These are phyloP conservation scores for Chrysaora quinquecirrha DNA, from an alignment of 30 jellyfish, hydroid and myxozoan genomes.

Conservation along the genomic window DNA sequence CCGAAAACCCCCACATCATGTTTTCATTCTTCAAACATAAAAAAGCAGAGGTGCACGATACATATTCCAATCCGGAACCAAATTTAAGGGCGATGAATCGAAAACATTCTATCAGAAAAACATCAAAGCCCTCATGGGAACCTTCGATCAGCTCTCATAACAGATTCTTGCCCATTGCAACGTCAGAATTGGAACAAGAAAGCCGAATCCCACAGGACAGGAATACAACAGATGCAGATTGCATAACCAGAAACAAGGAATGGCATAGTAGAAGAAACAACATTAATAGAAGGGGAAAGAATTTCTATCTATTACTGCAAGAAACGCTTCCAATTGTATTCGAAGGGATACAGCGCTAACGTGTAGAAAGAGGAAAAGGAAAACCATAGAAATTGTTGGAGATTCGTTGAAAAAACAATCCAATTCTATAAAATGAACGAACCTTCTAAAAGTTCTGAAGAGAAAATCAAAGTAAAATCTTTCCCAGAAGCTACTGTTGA, in stretches of 20 bases:
- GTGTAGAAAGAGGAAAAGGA: too few species aligned
- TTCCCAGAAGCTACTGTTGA: not conserved
- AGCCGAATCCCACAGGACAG: not conserved
- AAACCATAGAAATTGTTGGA: too few species aligned
- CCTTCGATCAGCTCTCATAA: too few species aligned
- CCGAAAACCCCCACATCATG: too few species aligned
- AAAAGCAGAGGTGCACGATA: not conserved
- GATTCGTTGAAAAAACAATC: too few species aligned
- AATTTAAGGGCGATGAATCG: not conserved
- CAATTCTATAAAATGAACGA: not conserved
- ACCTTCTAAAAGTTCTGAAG: not conserved
- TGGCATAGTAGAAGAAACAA: not conserved
- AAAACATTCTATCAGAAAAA: too few species aligned
- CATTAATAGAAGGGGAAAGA: not conserved
- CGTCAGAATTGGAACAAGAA: not conserved
- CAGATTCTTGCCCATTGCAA: not conserved
- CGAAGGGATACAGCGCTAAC: too few species aligned
- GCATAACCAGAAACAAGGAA: not conserved
- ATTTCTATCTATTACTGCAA: not conserved
- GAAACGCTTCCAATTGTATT: too few species aligned
- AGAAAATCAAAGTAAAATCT: not conserved
- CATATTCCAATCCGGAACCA: not conserved
- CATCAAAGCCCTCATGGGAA: conserved; percentile 2
- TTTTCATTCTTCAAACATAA: too few species aligned
- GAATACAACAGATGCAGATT: too few species aligned